A percentile compares a stretch with the other conserved stretches of the same genome.
phyloP scores from a whole-genome alignment of 1,140 invertebrate genomes.

The Zaprionus africanus region DNA sequence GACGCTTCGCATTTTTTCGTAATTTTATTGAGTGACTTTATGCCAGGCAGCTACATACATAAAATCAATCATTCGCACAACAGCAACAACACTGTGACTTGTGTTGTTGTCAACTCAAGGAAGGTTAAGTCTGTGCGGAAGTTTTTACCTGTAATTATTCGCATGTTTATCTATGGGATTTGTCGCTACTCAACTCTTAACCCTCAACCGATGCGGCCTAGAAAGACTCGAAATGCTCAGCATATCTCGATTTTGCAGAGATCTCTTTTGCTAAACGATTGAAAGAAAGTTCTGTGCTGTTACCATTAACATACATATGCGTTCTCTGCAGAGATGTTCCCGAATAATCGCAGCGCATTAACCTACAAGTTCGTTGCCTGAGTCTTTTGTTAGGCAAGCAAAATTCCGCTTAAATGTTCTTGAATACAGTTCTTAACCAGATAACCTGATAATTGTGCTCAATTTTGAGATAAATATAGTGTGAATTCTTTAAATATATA shows the following conservation, averaged over 20 bases:
- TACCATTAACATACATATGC: constrained; percentile 30
- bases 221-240: background rate
- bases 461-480: background rate
- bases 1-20: constrained; percentile 75
- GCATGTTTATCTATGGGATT: constrained; percentile 75
- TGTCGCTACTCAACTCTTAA: constrained; percentile 54
- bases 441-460: constrained; percentile 14
- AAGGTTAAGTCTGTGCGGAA: constrained; percentile 70
- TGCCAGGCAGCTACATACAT: constrained; percentile 77
- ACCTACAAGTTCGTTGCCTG: constrained; percentile 13
- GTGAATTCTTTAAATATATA: constrained; percentile 1
- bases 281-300: constrained; percentile 44
- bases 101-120: constrained; percentile 51
- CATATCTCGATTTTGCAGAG: background rate
- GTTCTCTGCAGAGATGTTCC: background rate
- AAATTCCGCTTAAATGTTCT: background rate
- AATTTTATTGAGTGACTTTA: constrained; percentile 82
- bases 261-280: background rate
- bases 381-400: constrained; percentile 38
- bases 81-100: constrained; percentile 48
- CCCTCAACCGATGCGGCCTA: background rate
- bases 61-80: constrained; percentile 74
- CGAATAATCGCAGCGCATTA: constrained; percentile 18
- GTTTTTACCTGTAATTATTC: constrained; percentile 58
- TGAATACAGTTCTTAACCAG: background rate